Conservation (phyloP, 1,140 invertebrate species). For the Penaeus chinensis region DNA sequence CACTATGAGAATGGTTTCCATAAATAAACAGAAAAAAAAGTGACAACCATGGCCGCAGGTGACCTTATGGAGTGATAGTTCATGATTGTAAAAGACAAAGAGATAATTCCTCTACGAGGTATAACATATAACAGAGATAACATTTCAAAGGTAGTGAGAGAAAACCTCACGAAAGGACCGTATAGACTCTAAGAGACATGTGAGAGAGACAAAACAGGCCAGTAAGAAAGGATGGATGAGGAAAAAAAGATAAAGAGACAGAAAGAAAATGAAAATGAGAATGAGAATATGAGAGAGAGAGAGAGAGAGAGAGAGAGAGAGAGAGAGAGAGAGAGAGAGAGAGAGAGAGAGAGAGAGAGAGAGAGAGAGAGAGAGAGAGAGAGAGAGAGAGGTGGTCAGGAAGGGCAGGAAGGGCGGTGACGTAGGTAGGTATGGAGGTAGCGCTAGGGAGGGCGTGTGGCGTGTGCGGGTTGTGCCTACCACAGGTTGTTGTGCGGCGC, state of each 20-base stretch:
- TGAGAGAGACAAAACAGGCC: constrained; percentile 20
- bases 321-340: constrained; percentile 17
- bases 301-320: constrained; percentile 53
- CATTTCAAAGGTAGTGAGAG: constrained; percentile 46
- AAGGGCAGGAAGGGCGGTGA: constrained; percentile 65
- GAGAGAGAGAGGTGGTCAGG: neutral
- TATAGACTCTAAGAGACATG: neutral
- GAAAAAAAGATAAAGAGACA: neutral
- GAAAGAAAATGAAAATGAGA: constrained; percentile 61
- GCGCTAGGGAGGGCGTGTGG: constrained; percentile 40
- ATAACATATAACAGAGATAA: constrained; percentile 9
- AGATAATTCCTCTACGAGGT: constrained; percentile 23
- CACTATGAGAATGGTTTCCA: too few relatives aligned
- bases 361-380: constrained; percentile 7
- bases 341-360: constrained; percentile 3
- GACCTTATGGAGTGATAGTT: constrained; percentile 26
- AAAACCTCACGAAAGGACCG: constrained; percentile 28
- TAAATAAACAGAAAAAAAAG: too few relatives aligned
- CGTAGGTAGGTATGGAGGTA: constrained; percentile 24
- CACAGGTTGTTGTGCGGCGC: constrained; percentile 74
- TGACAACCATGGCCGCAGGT: constrained; percentile 2
- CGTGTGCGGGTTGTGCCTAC: constrained; percentile 79
- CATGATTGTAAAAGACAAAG: constrained; percentile 47
- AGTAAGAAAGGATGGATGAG: too few relatives aligned
- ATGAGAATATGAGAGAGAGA: constrained; percentile 62